These are phyloP conservation scores for Meriones unguiculatus DNA, from an alignment of 2,113 vertebrate genomes.

Conservation along the genomic window DNA sequence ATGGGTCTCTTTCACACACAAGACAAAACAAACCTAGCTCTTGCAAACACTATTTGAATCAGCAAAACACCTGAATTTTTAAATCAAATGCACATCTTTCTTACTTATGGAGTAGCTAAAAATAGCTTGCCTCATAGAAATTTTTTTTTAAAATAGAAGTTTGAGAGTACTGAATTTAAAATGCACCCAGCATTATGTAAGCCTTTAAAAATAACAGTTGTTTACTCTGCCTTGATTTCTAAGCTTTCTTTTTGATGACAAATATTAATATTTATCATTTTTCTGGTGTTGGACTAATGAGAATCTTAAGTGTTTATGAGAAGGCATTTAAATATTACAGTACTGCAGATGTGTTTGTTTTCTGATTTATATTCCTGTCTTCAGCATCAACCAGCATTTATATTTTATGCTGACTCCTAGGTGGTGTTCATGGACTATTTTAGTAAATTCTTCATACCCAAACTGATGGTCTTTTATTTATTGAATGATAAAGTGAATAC, in stretches of 20 bases:
- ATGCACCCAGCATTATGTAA: constrained; percentile 79
- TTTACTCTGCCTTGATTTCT: constrained; percentile 88
- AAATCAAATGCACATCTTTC: constrained; percentile 29
- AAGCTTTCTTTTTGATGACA: constrained; percentile 88
- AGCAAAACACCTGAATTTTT: constrained; percentile 30
- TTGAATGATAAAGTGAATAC: constrained; percentile 30
- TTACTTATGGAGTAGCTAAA: constrained; percentile 44
- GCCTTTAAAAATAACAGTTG: constrained; percentile 84
- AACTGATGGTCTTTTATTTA: constrained; percentile 50
- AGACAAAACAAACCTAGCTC: background rate
- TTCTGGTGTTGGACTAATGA: constrained; percentile 88
- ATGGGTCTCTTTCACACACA: background rate
- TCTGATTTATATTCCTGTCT: constrained; percentile 72
- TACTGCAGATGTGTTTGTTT: constrained; percentile 71
- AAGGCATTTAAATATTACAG: constrained; percentile 85
- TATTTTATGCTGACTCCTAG: constrained; percentile 50
- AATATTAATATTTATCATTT: constrained; percentile 90
- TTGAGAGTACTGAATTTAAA: constrained; percentile 77
- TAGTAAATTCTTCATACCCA: constrained; percentile 56
- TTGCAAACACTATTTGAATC: constrained; percentile 28
- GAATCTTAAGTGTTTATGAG: constrained; percentile 85
- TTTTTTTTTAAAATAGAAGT: constrained; percentile 27
- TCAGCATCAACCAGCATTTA: constrained; percentile 60
- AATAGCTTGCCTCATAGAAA: constrained; percentile 29
- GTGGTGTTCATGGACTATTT: constrained; percentile 53